These are phyloP conservation scores for Copidosoma aretas DNA, from an alignment of 2,888 invertebrate genomes.

Conservation along the genomic window DNA sequence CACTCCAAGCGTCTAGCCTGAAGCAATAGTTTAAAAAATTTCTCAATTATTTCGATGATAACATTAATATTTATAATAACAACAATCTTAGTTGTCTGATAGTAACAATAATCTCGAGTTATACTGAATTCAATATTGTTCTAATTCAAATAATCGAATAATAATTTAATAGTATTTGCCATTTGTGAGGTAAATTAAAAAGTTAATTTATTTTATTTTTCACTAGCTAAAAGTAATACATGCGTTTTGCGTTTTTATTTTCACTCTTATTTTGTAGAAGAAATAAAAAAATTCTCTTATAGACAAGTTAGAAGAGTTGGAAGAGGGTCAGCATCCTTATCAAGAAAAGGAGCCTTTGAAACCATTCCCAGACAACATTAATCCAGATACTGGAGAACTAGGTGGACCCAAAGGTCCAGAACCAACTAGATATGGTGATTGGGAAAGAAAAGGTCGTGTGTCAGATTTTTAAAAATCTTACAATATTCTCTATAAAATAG, in stretches of 20 bases:
- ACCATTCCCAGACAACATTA: conserved; percentile 85
- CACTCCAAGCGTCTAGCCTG: too few species aligned
- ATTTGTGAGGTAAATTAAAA: too few species aligned
- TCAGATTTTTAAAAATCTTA: conserved; percentile 79
- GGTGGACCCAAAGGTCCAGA: conserved; percentile 97
- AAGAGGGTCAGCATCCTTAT: conserved; percentile 70
- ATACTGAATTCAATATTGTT: not conserved
- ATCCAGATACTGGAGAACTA: conserved; percentile 93
- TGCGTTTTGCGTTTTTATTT: too few species aligned
- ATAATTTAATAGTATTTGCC: not conserved
- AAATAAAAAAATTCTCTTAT: too few species aligned
- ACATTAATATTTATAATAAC: too few species aligned
- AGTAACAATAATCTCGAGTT: too few species aligned
- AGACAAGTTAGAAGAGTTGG: conserved; percentile 28
- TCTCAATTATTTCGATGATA: too few species aligned
- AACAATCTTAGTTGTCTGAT: too few species aligned
- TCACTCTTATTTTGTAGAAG: conserved; percentile 6
- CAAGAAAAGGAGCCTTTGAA: conserved; percentile 84
- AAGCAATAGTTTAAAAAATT: too few species aligned
- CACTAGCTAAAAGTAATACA: too few species aligned
- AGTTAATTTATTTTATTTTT: not conserved
- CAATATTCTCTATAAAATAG: not conserved
- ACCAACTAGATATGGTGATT: conserved; percentile 98
- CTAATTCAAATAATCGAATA: not conserved
- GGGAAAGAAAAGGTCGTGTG: conserved; percentile 98